A percentile compares a stretch with the other conserved stretches of the same genome.
Conservation (phyloP, 2,113 vertebrate species). For the Grammomys dolichurus region DNA sequence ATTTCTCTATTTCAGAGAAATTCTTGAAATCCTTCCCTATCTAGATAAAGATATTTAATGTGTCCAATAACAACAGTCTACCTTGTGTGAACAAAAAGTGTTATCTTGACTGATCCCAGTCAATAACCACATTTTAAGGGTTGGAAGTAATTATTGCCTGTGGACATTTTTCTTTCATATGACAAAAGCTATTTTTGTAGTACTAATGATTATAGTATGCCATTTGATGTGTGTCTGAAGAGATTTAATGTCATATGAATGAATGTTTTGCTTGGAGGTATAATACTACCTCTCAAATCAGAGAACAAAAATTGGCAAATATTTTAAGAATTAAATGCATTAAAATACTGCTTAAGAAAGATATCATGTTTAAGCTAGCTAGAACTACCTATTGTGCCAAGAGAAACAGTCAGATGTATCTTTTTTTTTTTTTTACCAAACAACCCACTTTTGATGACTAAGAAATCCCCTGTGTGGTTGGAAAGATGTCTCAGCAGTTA, state of each 20-base stretch:
- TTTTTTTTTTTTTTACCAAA: not conserved
- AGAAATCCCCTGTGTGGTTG: not conserved
- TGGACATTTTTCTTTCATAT: constrained; percentile 19
- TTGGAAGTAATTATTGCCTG: not conserved
- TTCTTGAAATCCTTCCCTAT: not conserved
- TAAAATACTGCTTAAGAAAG: constrained; percentile 16
- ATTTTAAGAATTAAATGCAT: not conserved
- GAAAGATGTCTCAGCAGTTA: not conserved
- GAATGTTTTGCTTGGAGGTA: constrained; percentile 25
- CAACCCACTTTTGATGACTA: not conserved
- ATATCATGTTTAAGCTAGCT: not conserved
- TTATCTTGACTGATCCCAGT: not conserved
- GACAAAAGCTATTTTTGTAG: not conserved
- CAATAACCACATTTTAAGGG: not conserved
- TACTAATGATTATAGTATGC: not conserved
- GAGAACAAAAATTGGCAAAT: not conserved
- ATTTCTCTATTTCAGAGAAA: not conserved
- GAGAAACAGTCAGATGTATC: not conserved
- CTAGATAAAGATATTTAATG: constrained; percentile 50
- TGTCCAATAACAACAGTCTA: constrained; percentile 39
- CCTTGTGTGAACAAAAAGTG: not conserved
- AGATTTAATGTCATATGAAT: constrained; percentile 5
- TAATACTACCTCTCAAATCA: not conserved
- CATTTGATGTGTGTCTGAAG: constrained; percentile 16
- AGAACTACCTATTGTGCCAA: not conserved